These are phyloP conservation scores for Margarornis squamiger DNA, from an alignment of 2,797 vertebrate species.

Conservation along the genomic window DNA sequence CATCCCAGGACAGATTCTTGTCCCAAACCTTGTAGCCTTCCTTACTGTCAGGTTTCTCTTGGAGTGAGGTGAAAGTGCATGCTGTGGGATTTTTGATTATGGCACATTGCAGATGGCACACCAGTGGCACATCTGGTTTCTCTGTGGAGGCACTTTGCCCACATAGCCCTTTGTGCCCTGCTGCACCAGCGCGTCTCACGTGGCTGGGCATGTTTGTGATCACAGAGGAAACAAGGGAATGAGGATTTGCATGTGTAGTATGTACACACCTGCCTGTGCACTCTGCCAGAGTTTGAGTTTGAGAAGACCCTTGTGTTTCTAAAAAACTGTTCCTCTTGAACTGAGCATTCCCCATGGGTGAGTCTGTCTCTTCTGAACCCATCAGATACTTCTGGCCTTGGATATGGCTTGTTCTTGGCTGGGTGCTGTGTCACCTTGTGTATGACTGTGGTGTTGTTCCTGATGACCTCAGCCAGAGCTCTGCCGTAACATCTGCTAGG, in stretches of 20 bases:
- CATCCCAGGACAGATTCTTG: neutral
- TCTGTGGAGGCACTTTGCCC: neutral
- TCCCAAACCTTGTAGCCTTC: neutral
- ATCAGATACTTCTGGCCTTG: neutral
- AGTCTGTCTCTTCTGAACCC: neutral
- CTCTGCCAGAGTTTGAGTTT: neutral
- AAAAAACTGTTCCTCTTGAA: neutral
- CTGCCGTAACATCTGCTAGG: rapidly evolving
- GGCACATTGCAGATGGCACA: neutral
- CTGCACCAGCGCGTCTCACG: neutral
- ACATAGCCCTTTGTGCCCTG: neutral
- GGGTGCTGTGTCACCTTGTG: rapidly evolving
- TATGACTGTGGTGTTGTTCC: rapidly evolving
- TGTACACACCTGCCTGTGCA: rapidly evolving
- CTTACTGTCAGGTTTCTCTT: neutral
- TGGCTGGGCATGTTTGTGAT: neutral
- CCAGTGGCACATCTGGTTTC: neutral
- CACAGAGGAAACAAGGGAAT: neutral
- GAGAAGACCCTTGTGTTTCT: neutral
- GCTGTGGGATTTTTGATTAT: neutral
- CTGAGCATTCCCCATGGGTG: neutral
- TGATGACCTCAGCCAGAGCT: neutral
- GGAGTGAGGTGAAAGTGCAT: neutral
- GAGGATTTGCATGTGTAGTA: neutral
- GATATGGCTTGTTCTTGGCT: neutral